Evolutionary conservation across 2,113 vertebrate genomes (phyloP).

Genomic region (Tapirus terrestris): DNA sequence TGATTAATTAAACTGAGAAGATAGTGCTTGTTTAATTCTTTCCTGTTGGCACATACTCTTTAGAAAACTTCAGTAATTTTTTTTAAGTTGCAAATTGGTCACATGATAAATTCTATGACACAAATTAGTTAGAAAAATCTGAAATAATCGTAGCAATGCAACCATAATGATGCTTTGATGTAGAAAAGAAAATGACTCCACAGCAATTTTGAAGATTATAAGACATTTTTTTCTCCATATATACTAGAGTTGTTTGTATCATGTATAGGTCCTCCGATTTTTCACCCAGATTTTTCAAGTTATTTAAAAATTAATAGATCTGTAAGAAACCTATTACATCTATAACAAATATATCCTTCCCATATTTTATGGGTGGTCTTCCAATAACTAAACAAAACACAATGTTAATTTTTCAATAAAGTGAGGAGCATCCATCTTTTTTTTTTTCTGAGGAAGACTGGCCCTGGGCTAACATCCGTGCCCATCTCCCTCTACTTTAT

Average conservation of each 20-base stretch:
- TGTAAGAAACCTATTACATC: neutral
- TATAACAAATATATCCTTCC: neutral
- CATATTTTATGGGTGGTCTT: neutral
- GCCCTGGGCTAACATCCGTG: too few species aligned
- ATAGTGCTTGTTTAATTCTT: slow-evolving; percentile 70
- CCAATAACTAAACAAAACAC: neutral
- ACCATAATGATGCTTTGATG: neutral
- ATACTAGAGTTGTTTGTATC: neutral
- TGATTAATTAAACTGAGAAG: slow-evolving; percentile 72
- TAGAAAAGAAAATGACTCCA: neutral
- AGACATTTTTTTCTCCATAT: neutral
- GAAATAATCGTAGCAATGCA: neutral
- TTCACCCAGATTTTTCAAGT: neutral
- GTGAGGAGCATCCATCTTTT: neutral
- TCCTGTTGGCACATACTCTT: slow-evolving; percentile 45
- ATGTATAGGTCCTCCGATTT: neutral
- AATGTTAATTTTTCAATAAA: neutral
- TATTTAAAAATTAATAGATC: neutral
- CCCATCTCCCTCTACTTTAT: too few species aligned
- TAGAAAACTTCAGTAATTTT: neutral
- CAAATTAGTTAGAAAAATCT: neutral
- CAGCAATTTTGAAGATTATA: neutral
- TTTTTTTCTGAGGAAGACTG: too few species aligned
- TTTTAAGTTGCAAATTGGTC: neutral
- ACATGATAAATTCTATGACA: neutral